Base-by-base conservation (phyloP, 2,888 invertebrate genomes). In the Ochropacha duplaris region DNA sequence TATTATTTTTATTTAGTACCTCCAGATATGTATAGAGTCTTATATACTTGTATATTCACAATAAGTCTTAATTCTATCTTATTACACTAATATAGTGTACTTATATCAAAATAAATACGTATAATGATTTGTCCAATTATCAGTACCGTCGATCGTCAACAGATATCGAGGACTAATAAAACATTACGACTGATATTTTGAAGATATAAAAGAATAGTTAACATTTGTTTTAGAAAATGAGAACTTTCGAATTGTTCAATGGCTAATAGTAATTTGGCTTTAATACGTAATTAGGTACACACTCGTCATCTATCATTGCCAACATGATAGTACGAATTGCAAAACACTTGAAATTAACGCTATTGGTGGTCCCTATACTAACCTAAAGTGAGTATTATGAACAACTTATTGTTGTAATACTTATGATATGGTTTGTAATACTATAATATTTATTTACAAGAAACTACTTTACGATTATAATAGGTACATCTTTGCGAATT, bases 71-170 rank as follows among this genome's bases (percentile, higher is more conserved):
- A 74, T 79, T 74, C 76, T 84, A 87, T 80, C 19, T 84, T 75
- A 74, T 88, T 87, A 91, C 92, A 92, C 92, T 92, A 92, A 92
- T 91, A 90, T 92, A 92, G 92, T 92, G 92, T 90, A 91, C 77
- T 80, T 84, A 80, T 57, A 78, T 74, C 73, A 71, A 74, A 79
- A 83, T 87, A 88, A 86, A 86, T 81, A 84, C 64, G 57, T 67
- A 68, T 34, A 36, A 44, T 31, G 16, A 57, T 55, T 57, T 61
- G 55, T 58, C 55, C 64, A 62, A 67, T 36, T 61, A 64, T 72
- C 64, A 65, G 49, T 34, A 31, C 31, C 31, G 52, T 31, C 31
- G 28, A 52, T 31, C 31, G 31, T 52, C 22, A 24, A 59, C 54
- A 56, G 59, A 61, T 63, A 63, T 58, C 49, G 54, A 50, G 60